Conservation (phyloP, 2,888 invertebrate species). For the Himalopsyche anomala region DNA sequence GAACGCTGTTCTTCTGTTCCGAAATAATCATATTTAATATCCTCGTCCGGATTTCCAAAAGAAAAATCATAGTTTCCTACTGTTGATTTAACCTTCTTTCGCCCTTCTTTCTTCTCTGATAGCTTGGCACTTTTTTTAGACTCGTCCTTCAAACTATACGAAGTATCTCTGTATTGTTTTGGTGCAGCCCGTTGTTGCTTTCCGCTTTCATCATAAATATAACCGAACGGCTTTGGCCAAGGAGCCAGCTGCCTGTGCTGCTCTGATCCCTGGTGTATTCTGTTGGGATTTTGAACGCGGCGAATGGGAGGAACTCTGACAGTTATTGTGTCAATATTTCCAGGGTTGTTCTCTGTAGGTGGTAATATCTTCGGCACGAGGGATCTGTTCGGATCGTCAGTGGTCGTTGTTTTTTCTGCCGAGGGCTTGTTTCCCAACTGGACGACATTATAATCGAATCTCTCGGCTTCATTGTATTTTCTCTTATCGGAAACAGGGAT, state of each 20-base stretch:
- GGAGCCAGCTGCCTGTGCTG: conserved; percentile 55
- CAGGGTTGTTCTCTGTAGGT: conserved; percentile 75
- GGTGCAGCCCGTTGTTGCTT: conserved; percentile 40
- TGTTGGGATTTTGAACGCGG: conserved; percentile 73
- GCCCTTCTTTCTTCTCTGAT: conserved; percentile 66
- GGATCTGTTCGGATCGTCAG: conserved; percentile 72
- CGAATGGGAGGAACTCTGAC: conserved; percentile 76
- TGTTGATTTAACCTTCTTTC: conserved; percentile 57
- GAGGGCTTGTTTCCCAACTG: conserved; percentile 68
- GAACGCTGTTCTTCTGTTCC: conserved; percentile 72
- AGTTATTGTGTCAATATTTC: conserved; percentile 75
- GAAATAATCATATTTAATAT: conserved; percentile 72
- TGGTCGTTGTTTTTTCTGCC: conserved; percentile 73
- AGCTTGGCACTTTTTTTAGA: conserved; percentile 57
- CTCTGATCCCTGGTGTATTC: conserved; percentile 71
- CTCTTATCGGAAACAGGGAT: conserved; percentile 66
- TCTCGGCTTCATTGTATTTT: conserved; percentile 67
- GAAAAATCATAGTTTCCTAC: conserved; percentile 57
- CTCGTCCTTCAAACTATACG: conserved; percentile 56
- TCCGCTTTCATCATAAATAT: conserved; percentile 58
- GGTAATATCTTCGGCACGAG: conserved; percentile 74
- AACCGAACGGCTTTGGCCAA: conserved; percentile 62
- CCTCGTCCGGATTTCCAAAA: conserved; percentile 66
- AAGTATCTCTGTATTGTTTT: conserved; percentile 56
- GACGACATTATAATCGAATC: conserved; percentile 67